These are phyloP conservation scores for Otocyon megalotis DNA, from an alignment of 2,113 vertebrate species.

Conservation along the genomic window DNA sequence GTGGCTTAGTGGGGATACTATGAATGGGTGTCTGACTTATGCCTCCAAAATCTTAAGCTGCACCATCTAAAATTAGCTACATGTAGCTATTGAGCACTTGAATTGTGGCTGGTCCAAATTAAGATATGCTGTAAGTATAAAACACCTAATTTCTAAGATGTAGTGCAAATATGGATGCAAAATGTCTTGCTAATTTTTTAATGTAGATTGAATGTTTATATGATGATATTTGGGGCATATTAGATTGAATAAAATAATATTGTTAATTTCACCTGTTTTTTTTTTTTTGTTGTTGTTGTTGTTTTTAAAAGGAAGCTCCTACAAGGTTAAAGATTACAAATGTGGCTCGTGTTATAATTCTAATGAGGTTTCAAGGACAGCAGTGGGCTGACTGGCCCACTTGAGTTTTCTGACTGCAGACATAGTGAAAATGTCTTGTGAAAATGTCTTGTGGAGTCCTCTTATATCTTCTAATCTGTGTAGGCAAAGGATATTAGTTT, in stretches of 20 bases:
- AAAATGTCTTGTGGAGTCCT: neutral
- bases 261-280: neutral
- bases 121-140: neutral
- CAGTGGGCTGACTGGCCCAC: neutral
- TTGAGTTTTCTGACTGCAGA: neutral
- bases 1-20: neutral
- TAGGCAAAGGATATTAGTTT: neutral
- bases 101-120: neutral
- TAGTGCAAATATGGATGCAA: neutral
- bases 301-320: neutral
- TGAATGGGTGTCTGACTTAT: neutral
- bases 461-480: neutral
- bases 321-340: neutral
- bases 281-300: neutral
- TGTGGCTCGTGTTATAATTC: neutral
- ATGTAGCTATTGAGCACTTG: neutral
- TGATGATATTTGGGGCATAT: neutral
- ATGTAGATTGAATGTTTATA: neutral
- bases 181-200: neutral
- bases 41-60: neutral
- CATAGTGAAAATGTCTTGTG: neutral
- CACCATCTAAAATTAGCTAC: neutral
- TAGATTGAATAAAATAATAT: neutral
- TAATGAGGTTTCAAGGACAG: neutral
- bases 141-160: neutral